Base-by-base conservation (phyloP, 2,113 vertebrate genomes). In the Bubo blakistoni region DNA sequence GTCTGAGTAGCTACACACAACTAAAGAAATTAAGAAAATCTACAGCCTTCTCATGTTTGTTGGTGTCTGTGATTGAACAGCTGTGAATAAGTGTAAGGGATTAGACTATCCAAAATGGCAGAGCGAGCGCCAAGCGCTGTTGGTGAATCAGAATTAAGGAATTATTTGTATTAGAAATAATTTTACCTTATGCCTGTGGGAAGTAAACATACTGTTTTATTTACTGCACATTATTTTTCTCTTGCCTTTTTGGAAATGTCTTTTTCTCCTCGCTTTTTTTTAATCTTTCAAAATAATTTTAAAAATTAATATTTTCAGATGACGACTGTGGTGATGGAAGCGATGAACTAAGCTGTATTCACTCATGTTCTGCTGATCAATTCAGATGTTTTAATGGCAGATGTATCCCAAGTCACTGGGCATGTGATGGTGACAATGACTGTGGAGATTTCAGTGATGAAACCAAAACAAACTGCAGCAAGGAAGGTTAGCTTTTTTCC, bases 361-460 rank as follows among this genome's bases (percentile, higher is more conserved):
- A 98, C 90, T 99, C 98, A 1, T 99, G 99, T 87, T 98, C 98
- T 85, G 98, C 98, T 29, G 96, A 96, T 25, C 99, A 99, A 93
- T 99, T 99, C 98, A 98, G 98, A 86, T 99, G 99, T 83, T 97
- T 96, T 34, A 99, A 98, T 27, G 99, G 99, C 11, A 98, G 99
- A 71, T 99, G 99, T 29, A 99, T 99, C 88, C 99, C 99, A 6
- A 97, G 97, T 24, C 98, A 99, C 20, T 99, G 99, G 99, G 98
- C 98, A 2, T 99, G 99, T 55, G 99, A 99, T 67, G 99, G 99
- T 7, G 99, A 99, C 97, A 99, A 99, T 14, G 99, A 99, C 98
- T 99, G 99, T 54, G 99, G 99, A 11, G 99, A 99, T 89, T 99
- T 98, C 97, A 99, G 99, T 82, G 99, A 99, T 70, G 99, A 99